Base-by-base conservation (phyloP, 2,888 invertebrate genomes). In the Drosophila macrospina region DNA sequence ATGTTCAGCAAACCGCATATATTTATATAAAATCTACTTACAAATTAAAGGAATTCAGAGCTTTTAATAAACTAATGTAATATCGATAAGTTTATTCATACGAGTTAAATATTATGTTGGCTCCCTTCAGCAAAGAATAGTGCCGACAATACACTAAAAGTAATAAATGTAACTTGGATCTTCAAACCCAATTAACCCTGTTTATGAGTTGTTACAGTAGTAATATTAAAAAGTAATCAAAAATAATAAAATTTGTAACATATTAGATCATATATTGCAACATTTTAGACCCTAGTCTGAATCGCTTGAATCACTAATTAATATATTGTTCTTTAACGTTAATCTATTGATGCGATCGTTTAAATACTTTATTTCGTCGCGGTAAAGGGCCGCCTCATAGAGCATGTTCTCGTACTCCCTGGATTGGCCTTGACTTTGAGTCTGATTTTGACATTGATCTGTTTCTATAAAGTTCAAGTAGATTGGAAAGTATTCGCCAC, bases 391-490 rank as follows among this genome's bases (percentile, higher is more conserved):
- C 10, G 69, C 52, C 28, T 85, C 88, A 39, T 86, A 86, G 2
- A 76, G 30, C 11, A 88, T 32, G 50, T 64, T 74, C 6, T 76
- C 78, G n/a, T 57, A 72, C 1, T 84, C 75, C 0, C 3, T 39
- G 1, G 45, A 34, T 1, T 36, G n/a, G 2, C 24, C n/a, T n/a
- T 42, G 41, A 15, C 5, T 8, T 32, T 24, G 36, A n/a, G 26
- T 16, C 11, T 6, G 11, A 24, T 39, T 59, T 24, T 52, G 55
- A 6, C 15, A 42, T 36, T 45, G 51, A 10, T 10, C 42, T 10
- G 32, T 0, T 11, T 81, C 80, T 0, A 86, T 88, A 42, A 90
- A 85, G 51, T 67, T 69, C 28, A 90, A 70, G 54, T 70, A 85
- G 0, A 90, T 60, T 34, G 80, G 78, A 48, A 81, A 70, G 13